Evolutionary conservation across 2,113 vertebrate species (phyloP).

Genomic region (Helogale parvula): DNA sequence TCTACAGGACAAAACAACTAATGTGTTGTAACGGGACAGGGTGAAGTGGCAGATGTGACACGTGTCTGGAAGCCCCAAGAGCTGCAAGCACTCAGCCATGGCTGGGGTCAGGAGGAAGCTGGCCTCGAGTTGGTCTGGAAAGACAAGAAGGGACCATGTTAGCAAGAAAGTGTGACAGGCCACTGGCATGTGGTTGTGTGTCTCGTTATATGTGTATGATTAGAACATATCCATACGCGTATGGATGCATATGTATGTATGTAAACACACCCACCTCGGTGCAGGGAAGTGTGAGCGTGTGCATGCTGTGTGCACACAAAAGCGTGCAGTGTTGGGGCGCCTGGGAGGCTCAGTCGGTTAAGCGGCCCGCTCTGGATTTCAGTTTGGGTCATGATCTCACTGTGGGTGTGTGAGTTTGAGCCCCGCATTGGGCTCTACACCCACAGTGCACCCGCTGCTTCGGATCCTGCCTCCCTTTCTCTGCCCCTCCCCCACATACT

Average conservation of each 20-base stretch:
- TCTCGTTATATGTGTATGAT: rapidly evolving
- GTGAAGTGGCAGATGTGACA: rapidly evolving
- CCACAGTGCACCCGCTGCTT: no score
- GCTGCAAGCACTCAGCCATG: rapidly evolving
- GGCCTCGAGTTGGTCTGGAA: not conserved
- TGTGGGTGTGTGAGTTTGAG: no score
- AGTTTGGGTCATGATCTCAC: no score
- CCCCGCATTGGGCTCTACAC: no score
- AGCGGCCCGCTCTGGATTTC: no score
- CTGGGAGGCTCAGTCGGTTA: no score
- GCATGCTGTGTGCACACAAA: not conserved
- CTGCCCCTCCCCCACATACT: no score
- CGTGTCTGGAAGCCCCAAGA: not conserved
- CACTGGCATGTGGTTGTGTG: not conserved
- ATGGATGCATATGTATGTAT: not conserved
- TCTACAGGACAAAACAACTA: rapidly evolving
- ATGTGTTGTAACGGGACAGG: rapidly evolving
- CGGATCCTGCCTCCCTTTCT: no score
- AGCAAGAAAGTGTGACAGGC: not conserved
- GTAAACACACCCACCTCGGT: not conserved
- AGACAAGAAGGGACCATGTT: not conserved
- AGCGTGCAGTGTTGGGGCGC: rapidly evolving
- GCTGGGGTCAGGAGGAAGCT: rapidly evolving
- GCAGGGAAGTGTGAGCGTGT: not conserved
- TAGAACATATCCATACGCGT: not conserved